Evolutionary conservation across 2,888 invertebrate genomes (phyloP).

Genomic region (Trissolcus brochymenae): DNA sequence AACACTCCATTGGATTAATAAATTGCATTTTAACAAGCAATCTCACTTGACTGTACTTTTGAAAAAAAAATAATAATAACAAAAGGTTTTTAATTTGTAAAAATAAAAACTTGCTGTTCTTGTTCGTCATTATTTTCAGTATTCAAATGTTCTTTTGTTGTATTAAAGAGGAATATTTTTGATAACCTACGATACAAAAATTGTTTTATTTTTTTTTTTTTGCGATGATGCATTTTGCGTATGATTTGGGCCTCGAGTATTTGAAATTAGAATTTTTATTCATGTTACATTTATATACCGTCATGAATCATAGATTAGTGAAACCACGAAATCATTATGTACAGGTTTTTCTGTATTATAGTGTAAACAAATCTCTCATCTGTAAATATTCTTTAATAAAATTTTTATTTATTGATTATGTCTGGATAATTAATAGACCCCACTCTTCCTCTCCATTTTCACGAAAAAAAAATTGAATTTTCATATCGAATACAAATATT

Average conservation of each 20-base stretch:
- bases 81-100: no score
- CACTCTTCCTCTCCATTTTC: constrained; percentile 6
- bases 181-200: background rate
- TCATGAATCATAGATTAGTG: background rate
- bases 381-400: constrained; percentile 50
- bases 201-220: constrained; percentile 5
- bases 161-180: background rate
- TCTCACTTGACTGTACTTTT: no score
- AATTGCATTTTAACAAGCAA: no score
- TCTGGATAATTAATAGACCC: constrained; percentile 35
- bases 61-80: no score
- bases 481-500: constrained; percentile 1
- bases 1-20: no score
- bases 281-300: constrained; percentile 1
- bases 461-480: background rate
- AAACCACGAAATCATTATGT: constrained; percentile 4
- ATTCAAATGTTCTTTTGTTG: background rate
- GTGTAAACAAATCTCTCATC: constrained; percentile 10
- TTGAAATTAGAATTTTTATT: constrained; percentile 1
- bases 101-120: no score
- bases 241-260: constrained; percentile 42
- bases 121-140: background rate
- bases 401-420: constrained; percentile 39
- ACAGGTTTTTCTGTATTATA: constrained; percentile 2
- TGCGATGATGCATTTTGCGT: constrained; percentile 21